Base-by-base conservation (phyloP, 2,113 vertebrate species). In the Puffinus mauretanicus region DNA sequence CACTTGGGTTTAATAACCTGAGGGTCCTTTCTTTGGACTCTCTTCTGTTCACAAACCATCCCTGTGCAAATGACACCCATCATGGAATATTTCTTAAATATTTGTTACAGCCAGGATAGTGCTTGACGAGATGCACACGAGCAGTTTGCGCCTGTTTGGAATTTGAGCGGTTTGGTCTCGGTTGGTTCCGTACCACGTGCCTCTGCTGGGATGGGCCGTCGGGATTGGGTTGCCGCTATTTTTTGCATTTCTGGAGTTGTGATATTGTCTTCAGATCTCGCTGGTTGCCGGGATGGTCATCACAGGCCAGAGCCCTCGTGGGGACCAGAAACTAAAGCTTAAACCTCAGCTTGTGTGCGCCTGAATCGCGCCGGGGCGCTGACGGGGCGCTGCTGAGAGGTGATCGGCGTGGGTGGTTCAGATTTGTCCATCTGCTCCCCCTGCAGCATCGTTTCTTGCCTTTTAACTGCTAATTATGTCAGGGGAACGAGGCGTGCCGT, bases 221-320 rank as follows among this genome's bases (percentile, higher is more conserved):
- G 12, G 70, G 40, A 13, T 26, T 4, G n/a, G n/a, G 55, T 26
- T 21, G n/a, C 30, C 4, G 6, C 49, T 24, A 4, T 16, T 42
- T 49, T 44, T 46, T n/a, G 29, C 34, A 2, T 67, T 86, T 58
- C 71, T 67, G 44, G 36, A 58, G 25, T 49, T 5, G 16, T 6
- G 46, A 9, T 22, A 19, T 40, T 46, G 14, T 36, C 51, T 57
- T 38, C 22, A 22, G n/a, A 7, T 47, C 52, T 13, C 4, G 7
- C 36, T 8, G 7, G 51, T 65, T 13, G 24, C 60, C 61, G 12
- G 69, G 21, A 11, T 8, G 47, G 12, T 47, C 16, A 4, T 65
- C 47, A 3, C 36, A 13, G 2, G 6, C 36, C 14, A 10, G 6
- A 67, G 12, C 21, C 20, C 2, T n/a, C 3, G 5, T 6, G 13